Conservation (phyloP, 2,113 vertebrate genomes). For the Rhinolophus ferrumequinum region DNA sequence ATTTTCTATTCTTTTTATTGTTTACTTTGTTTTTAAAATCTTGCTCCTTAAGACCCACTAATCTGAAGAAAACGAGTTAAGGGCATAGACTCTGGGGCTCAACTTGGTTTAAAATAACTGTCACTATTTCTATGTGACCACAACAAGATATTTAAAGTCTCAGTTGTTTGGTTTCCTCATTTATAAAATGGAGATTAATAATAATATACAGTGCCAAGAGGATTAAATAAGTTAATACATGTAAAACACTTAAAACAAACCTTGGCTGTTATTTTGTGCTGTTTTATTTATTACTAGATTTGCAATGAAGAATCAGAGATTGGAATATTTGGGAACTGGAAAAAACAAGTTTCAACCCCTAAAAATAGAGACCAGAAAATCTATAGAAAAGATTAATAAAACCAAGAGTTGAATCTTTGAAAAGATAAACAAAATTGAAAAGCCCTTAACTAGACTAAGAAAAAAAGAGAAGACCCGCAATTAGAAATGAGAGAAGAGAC, state of each 20-base stretch:
- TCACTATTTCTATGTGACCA: not conserved
- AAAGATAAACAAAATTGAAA: not conserved
- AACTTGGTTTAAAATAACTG: not conserved
- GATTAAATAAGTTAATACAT: not conserved
- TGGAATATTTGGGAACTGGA: not conserved
- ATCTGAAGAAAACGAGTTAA: not conserved
- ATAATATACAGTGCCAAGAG: not conserved
- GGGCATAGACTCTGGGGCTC: not conserved
- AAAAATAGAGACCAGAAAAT: not conserved
- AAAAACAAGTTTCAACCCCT: not conserved
- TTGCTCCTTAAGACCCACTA: not conserved
- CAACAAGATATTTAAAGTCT: not conserved
- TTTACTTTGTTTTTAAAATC: not conserved
- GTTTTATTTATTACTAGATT: not conserved
- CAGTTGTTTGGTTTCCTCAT: not conserved
- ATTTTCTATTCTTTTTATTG: not conserved
- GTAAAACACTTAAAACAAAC: not conserved
- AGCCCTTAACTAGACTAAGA: not conserved
- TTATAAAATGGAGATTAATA: not conserved
- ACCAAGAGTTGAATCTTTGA: not conserved
- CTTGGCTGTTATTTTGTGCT: not conserved
- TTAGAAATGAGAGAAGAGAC: not conserved
- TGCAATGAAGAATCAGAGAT: not conserved
- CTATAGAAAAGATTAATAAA: not conserved
- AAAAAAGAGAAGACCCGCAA: not conserved